Conservation (phyloP, 2,888 invertebrate species). For the Chaitophorus viminalis region DNA sequence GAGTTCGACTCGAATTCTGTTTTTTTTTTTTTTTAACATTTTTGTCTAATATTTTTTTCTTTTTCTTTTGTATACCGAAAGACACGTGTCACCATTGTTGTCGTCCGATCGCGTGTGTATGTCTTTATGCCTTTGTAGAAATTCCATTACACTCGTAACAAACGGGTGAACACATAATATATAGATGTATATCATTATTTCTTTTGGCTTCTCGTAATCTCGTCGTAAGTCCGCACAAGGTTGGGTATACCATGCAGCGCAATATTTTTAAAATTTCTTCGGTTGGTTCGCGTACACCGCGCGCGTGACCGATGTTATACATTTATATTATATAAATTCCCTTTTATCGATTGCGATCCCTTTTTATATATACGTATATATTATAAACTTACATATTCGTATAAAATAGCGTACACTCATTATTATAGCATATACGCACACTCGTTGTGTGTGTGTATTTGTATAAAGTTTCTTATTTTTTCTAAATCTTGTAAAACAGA, state of each 20-base stretch:
- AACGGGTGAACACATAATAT: background rate
- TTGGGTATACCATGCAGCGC: background rate
- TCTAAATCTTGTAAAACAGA: background rate
- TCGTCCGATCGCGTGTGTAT: background rate
- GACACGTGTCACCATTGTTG: constrained; percentile 6
- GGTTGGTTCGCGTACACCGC: background rate
- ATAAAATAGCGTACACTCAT: background rate
- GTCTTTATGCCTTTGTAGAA: background rate
- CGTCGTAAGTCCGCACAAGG: background rate
- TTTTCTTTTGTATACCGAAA: constrained; percentile 10
- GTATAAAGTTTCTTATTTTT: background rate
- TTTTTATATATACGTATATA: no score
- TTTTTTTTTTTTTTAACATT: background rate
- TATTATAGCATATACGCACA: no score
- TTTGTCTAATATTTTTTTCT: background rate
- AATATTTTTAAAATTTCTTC: background rate
- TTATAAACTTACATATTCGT: background rate
- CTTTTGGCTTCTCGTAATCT: background rate
- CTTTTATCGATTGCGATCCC: no score
- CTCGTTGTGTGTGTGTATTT: no score
- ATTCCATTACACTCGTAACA: background rate
- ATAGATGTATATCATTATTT: background rate
- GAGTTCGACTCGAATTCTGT: constrained; percentile 18
- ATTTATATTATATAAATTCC: no score
- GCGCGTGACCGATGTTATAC: background rate